A percentile compares a stretch with the other conserved stretches of the same genome.
These are phyloP conservation scores for Cepaea nemoralis DNA, from an alignment of 1,140 invertebrate species.

Conservation along the genomic window DNA sequence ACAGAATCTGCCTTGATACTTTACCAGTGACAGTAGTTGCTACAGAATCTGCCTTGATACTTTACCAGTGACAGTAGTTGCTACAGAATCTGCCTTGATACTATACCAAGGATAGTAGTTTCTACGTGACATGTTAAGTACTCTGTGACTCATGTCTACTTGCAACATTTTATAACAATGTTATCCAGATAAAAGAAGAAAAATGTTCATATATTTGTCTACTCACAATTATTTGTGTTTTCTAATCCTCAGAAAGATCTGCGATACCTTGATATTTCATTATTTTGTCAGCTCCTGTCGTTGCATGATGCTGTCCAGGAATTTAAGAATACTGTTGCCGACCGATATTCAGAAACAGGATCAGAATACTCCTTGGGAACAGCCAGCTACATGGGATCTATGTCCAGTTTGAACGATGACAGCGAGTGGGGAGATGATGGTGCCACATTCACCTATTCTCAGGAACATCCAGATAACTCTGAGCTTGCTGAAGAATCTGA, in stretches of 20 bases:
- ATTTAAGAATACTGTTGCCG: constrained; percentile 82
- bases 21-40: too few species aligned
- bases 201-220: neutral
- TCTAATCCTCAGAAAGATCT: constrained; percentile 80
- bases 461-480: neutral
- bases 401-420: constrained; percentile 48
- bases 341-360: constrained; percentile 75
- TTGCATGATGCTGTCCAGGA: constrained; percentile 90
- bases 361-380: constrained; percentile 55
- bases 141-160: neutral
- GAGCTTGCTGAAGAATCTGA: neutral
- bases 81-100: too few species aligned
- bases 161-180: neutral
- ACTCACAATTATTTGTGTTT: neutral
- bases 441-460: neutral
- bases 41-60: too few species aligned
- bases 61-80: too few species aligned
- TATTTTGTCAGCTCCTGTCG: constrained; percentile 88
- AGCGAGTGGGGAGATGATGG: constrained; percentile 46
- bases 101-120: neutral
- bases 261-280: constrained; percentile 84
- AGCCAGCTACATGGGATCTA: constrained; percentile 50
- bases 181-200: neutral
- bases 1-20: too few species aligned
- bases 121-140: neutral